Conservation (phyloP, 2,888 invertebrate genomes). For the Phengaris alcon region DNA sequence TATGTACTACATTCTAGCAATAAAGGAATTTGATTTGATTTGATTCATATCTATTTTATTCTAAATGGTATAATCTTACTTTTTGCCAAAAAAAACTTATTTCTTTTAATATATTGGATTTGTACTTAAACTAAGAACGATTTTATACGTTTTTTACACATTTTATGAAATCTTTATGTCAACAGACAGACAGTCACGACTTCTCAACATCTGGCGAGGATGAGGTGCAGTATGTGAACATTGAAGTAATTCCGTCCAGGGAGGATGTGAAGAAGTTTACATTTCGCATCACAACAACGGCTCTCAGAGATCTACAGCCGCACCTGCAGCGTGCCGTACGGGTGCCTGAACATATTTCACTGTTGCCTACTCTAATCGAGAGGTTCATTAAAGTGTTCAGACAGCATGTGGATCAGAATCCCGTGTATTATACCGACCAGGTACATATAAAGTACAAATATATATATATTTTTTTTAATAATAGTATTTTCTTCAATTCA, state of each 20-base stretch:
- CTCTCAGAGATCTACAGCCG: conserved; percentile 85
- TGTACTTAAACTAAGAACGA: too few relatives aligned
- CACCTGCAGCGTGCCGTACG: conserved; percentile 52
- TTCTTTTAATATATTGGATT: too few relatives aligned
- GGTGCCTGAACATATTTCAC: conserved; percentile 60
- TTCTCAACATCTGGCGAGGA: conserved; percentile 84
- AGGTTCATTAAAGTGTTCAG: conserved; percentile 91
- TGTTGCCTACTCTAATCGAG: conserved; percentile 87
- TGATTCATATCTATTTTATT: too few relatives aligned
- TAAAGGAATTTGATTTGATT: too few relatives aligned
- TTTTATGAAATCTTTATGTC: conserved; percentile 10
- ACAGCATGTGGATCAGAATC: conserved; percentile 85
- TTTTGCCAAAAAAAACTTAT: too few relatives aligned
- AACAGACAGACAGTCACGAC: conserved; percentile 83
- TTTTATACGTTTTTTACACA: too few relatives aligned
- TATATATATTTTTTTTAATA: too few relatives aligned
- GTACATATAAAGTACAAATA: conserved; percentile 48
- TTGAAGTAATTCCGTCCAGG: conserved; percentile 85
- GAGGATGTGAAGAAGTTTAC: conserved; percentile 80
- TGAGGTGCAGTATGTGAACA: conserved; percentile 88
- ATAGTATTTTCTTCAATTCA: too few relatives aligned
- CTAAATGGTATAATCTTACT: too few relatives aligned
- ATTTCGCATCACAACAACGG: conserved; percentile 87
- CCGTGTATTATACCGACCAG: conserved; percentile 78
- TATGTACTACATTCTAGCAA: too few relatives aligned